Evolutionary conservation across 2,888 invertebrate species (phyloP), one percentile per base, ranked within the genome.

Genomic region (Acholoe squamosa): DNA sequence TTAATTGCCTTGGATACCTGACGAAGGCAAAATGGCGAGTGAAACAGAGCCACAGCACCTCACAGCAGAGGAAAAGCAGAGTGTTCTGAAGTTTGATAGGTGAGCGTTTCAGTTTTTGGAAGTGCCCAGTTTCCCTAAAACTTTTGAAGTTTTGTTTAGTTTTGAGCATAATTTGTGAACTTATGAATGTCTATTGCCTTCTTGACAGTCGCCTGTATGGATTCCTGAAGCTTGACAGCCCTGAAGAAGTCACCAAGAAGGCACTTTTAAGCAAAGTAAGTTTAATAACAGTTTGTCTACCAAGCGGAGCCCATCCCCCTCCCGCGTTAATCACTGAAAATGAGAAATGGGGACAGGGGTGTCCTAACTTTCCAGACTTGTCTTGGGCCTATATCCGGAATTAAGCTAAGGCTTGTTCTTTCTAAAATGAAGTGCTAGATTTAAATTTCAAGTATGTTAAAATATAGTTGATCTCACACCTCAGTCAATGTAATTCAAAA

Each of bases 141-240:
- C n/a, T 33, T 43, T 16, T 43, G 43, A 1, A 43, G 25, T 22
- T 84, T 43, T n/a, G 22, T 25, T 5, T 76, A 84, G 34, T 84
- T 43, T 84, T 84, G 28, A n/a, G 76, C 7, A 5, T 76, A 7
- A 76, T 7, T 76, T 22, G 16, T 76, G 5, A 19, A 19, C 76
- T 80, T 34, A 80, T 43, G 22, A 25, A 80, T 80, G 71, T 71
- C 12, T 28, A 7, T 71, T 84, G 28, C 43, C 22, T 84, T n/a
- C 86, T 86, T 54, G 54, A 54, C 96, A 99, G 99, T 96, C 98
- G 98, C 34, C 98, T 98, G 95, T 99, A 98, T 97, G 99, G 99
- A 77, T 98, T 98, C 95, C 96, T 99, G 92, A 97, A 98, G 94
- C 96, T 98, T 84, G 97, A 97, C 94, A 97, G 97, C 91, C 97